Conservation (phyloP, 2,113 vertebrate species). For the Delphinapterus leucas region DNA sequence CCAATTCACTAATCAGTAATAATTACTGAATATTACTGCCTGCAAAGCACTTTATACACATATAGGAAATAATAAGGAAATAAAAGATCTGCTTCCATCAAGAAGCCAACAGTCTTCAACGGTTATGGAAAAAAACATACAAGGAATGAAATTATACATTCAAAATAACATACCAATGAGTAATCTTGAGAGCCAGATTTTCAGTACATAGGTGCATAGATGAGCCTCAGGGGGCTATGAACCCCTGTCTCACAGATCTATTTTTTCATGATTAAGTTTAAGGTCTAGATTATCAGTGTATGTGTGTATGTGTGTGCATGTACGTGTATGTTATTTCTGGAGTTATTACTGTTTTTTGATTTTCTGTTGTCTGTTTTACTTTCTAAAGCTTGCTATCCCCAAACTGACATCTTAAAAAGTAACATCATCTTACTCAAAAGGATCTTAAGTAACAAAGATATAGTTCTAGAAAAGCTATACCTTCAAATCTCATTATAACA, state of each 20-base stretch:
- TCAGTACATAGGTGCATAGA: neutral
- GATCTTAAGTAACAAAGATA: neutral
- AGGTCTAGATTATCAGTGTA: neutral
- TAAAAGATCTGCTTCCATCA: neutral
- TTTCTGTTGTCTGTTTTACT: neutral
- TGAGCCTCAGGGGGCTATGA: neutral
- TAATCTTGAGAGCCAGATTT: neutral
- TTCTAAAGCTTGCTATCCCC: neutral
- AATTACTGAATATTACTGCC: neutral
- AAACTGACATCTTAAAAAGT: neutral
- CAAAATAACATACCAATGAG: neutral
- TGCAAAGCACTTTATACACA: neutral
- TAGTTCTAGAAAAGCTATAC: neutral
- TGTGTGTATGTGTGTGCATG: neutral
- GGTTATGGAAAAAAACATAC: neutral
- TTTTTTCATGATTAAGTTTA: neutral
- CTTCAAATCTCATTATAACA: neutral
- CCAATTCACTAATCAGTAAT: neutral
- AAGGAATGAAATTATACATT: neutral
- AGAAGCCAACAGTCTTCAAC: neutral
- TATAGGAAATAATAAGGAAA: neutral
- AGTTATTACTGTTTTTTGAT: neutral
- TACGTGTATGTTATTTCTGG: neutral
- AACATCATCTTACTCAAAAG: neutral
- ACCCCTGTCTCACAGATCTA: neutral